Evolutionary conservation across 2,113 vertebrate species (phyloP).

Genomic region (Cromileptes altivelis): DNA sequence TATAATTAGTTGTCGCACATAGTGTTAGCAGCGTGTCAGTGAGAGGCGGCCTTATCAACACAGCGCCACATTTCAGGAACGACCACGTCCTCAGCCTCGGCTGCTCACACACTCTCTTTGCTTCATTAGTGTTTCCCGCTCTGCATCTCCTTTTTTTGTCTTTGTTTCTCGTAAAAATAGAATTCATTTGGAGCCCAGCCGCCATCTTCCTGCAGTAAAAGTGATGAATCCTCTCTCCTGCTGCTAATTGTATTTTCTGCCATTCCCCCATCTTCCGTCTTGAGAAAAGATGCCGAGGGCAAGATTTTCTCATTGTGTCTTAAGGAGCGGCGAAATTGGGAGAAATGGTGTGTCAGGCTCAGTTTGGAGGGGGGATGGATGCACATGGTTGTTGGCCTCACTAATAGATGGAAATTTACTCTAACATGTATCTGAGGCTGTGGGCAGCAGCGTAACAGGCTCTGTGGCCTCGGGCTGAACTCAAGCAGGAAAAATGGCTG

Average conservation of each 20-base stretch:
- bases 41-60: conserved; percentile 71
- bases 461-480: conserved; percentile 20
- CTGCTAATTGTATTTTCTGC: conserved; percentile 73
- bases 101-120: conserved; percentile 41
- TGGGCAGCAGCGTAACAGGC: conserved; percentile 39
- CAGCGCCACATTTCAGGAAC: conserved; percentile 56
- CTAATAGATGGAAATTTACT: conserved; percentile 63
- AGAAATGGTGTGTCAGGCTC: conserved; percentile 52
- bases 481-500: conserved; percentile 36
- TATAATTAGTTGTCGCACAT: conserved; percentile 79
- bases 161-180: conserved; percentile 63
- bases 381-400: conserved; percentile 21
- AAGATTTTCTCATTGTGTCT: conserved; percentile 46
- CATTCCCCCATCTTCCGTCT: conserved; percentile 36
- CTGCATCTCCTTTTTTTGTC: neutral
- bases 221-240: conserved; percentile 62
- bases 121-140: conserved; percentile 62
- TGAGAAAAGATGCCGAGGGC: conserved; percentile 41
- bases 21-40: conserved; percentile 66
- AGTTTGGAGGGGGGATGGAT: conserved; percentile 42
- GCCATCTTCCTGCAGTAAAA: conserved; percentile 57
- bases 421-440: conserved; percentile 37
- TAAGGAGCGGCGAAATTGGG: conserved; percentile 35
- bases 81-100: conserved; percentile 25
- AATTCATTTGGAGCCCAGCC: conserved; percentile 56